Conservation (phyloP, 2,888 invertebrate genomes). For the Archips crataeganus region DNA sequence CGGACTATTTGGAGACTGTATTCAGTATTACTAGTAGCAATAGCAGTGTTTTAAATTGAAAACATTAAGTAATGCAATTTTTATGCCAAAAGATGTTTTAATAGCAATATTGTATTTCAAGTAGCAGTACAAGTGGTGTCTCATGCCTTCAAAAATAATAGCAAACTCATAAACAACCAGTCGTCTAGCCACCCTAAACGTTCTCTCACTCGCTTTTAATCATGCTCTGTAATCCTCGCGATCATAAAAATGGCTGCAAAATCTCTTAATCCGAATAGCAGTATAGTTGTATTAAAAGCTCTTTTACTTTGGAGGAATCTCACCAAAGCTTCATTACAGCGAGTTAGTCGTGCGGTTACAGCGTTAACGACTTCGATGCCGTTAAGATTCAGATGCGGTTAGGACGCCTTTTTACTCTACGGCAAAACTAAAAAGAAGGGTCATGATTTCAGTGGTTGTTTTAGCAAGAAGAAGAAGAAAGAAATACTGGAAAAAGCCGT, state of each 20-base stretch:
- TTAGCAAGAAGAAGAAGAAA: too few species aligned
- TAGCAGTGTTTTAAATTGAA: not conserved
- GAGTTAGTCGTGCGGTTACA: constrained; percentile 42
- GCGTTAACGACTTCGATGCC: constrained; percentile 43
- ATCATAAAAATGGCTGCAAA: constrained; percentile 9
- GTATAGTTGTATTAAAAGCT: constrained; percentile 36
- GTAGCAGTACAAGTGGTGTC: too few species aligned
- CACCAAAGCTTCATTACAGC: constrained; percentile 42
- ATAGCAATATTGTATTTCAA: too few species aligned
- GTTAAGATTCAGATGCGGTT: constrained; percentile 10
- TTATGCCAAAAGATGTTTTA: too few species aligned
- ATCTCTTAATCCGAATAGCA: constrained; percentile 24
- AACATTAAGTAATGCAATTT: too few species aligned
- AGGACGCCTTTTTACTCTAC: not conserved
- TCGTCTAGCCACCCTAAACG: constrained; percentile 9
- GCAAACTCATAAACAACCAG: not conserved
- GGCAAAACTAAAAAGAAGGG: too few species aligned
- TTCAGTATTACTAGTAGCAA: not conserved
- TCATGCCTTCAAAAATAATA: not conserved
- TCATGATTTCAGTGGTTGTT: too few species aligned
- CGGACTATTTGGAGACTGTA: not conserved
- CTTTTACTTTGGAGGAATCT: constrained; percentile 31
- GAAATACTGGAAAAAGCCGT: too few species aligned
- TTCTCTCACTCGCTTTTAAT: constrained; percentile 14
- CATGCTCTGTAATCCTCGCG: not conserved